Base-by-base conservation (phyloP, 2,797 vertebrate genomes). In the Carapus acus region DNA sequence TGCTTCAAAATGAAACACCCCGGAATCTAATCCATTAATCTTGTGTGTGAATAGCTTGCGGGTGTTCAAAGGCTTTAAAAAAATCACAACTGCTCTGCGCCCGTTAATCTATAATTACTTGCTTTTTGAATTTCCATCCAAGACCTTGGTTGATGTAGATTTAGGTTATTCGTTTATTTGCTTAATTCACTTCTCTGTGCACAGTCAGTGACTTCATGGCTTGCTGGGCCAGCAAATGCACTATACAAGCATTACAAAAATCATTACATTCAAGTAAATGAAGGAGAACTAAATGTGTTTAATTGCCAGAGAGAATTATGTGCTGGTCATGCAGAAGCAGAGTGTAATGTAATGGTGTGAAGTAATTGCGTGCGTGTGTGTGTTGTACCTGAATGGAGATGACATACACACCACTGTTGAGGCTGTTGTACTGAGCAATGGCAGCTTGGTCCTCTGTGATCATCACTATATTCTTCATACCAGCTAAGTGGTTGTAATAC, bases 401-500 rank as follows among this genome's bases (percentile, higher is more conserved):
- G 74, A 98, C 91, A 61, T 90, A 98, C 12, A 98, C 91, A 18
- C 94, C 93, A 51, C 86, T 84, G 22, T 89, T 91, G 57, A 93
- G 88, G 69, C 86, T 91, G 83, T 88, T 84, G 0, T 90, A 96
- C 50, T 85, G 81, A 33, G 64, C 73, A 53, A 94, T 76, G 0
- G 89, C 84, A 1, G 91, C 87, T 67, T 75, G 70, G 42, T 96
- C 91, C 68, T 97, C 93, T 2, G 96, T 96, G 71, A 97, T 91
- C 94, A 99, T 92, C 68, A 98, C 88, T 1, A 99, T 54, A 1
- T 93, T 89, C 84, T 87, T 91, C 83, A 83, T 71, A 18, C 91
- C 87, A 43, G 82, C 84, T 69, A 94, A 90, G 84, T 99, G 96
- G 65, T 91, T 82, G 24, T 92, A 88, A 76, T 97, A 99, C 96